These are phyloP conservation scores for Rhynchomys soricoides DNA, from an alignment of 2,113 vertebrate genomes.

Conservation along the genomic window DNA sequence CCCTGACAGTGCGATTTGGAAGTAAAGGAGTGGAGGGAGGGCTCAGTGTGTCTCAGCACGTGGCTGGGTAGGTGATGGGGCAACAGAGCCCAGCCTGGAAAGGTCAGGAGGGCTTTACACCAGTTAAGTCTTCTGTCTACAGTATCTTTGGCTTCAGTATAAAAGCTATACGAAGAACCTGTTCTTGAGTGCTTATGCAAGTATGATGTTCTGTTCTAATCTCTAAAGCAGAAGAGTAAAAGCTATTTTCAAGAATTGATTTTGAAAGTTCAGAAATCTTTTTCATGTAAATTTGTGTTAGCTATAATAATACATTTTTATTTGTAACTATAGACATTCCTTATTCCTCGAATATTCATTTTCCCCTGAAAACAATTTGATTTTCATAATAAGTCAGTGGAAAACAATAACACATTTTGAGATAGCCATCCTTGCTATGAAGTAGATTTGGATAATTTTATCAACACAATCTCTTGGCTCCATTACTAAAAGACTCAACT, in stretches of 20 bases:
- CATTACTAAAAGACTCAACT: not conserved
- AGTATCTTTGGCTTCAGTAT: not conserved
- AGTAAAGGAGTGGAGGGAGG: not conserved
- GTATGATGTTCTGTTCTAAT: not conserved
- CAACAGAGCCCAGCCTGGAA: not conserved
- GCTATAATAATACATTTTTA: conserved; percentile 18
- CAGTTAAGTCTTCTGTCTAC: not conserved
- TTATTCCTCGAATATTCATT: conserved; percentile 34
- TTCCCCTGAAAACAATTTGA: conserved; percentile 22
- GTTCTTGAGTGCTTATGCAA: not conserved
- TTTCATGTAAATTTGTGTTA: not conserved
- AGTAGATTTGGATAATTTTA: not conserved
- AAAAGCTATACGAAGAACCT: not conserved
- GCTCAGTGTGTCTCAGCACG: not conserved
- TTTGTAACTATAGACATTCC: not conserved
- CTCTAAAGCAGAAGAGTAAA: not conserved
- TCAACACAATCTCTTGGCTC: not conserved
- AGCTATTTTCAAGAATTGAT: not conserved
- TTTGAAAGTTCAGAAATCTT: not conserved
- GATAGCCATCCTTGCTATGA: not conserved
- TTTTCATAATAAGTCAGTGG: conserved; percentile 6
- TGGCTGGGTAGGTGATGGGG: not conserved
- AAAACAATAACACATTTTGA: conserved; percentile 14
- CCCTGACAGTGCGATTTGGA: not conserved
- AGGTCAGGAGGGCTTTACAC: not conserved